A percentile compares a stretch with the other conserved stretches of the same genome.
phyloP scores from a whole-genome alignment of 2,888 invertebrate genomes.

The Polymixis flavicincta region DNA sequence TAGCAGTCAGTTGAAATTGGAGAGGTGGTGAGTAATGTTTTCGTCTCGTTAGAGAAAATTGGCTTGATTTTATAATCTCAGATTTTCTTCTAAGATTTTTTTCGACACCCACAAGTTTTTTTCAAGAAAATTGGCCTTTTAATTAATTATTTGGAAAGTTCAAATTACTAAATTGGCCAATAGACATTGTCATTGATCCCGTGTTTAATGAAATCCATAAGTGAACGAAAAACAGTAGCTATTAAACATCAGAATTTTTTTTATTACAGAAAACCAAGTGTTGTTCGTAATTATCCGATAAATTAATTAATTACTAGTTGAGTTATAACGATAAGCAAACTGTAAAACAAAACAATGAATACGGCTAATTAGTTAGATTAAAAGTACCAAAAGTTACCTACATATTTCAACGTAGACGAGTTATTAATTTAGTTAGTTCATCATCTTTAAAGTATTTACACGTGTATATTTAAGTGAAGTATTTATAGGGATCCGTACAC shows the following conservation, averaged over 20 bases:
- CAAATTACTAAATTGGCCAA: neutral
- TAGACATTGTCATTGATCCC: neutral
- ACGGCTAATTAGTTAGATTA: constrained; percentile 1
- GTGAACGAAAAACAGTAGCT: neutral
- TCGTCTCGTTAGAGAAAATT: constrained; percentile 31
- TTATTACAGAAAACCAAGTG: too few species aligned
- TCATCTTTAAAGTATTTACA: neutral
- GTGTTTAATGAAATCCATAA: neutral
- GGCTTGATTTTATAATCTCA: neutral
- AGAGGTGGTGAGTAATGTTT: constrained; percentile 39
- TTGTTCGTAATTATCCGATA: too few species aligned
- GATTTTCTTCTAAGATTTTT: neutral
- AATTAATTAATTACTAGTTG: too few species aligned
- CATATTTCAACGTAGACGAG: neutral
- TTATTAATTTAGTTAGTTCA: neutral
- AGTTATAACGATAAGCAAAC: neutral
- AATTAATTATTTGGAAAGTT: neutral
- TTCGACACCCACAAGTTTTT: neutral
- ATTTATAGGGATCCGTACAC: neutral
- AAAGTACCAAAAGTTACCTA: neutral
- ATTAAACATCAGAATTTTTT: neutral
- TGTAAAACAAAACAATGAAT: too few species aligned
- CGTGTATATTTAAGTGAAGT: neutral
- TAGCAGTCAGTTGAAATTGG: constrained; percentile 58
- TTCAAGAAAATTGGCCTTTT: neutral